Evolutionary conservation across 92 coral and sea anemone species (phyloP).

Genomic region (Blastomussa wellsi): DNA sequence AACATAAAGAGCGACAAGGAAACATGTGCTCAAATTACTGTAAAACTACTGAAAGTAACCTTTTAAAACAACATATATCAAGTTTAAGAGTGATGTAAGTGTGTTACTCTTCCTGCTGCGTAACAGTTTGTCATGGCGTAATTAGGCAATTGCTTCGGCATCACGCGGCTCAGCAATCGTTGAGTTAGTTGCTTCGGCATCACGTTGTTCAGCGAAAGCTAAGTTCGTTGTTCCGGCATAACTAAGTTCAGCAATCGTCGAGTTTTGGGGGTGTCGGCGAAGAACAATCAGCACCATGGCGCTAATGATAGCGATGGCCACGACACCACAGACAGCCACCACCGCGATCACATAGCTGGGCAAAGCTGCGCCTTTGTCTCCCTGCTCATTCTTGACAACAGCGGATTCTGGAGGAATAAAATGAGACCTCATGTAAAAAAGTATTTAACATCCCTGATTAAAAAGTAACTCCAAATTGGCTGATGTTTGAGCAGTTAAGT

Average conservation of each 20-base stretch:
- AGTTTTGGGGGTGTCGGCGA: neutral
- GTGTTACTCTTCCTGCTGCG: neutral
- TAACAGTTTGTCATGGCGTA: neutral
- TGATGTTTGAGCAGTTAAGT: no score
- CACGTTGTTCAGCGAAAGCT: neutral
- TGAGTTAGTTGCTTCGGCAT: neutral
- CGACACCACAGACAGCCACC: neutral
- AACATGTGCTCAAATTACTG: no score
- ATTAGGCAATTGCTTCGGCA: neutral
- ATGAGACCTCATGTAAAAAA: neutral
- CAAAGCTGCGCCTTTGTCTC: neutral
- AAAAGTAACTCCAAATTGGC: no score
- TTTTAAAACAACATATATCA: no score
- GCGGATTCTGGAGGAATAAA: neutral
- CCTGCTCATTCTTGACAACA: neutral
- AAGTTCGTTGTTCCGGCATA: neutral
- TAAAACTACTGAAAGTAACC: no score
- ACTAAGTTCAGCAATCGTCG: neutral
- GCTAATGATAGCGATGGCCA: neutral
- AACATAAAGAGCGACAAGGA: no score
- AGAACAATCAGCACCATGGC: neutral
- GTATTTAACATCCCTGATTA: neutral
- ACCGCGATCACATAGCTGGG: neutral
- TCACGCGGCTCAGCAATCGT: neutral
- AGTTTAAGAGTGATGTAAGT: no score